These are phyloP conservation scores for Solen grandis DNA, from an alignment of 1,140 invertebrate genomes.

Conservation along the genomic window DNA sequence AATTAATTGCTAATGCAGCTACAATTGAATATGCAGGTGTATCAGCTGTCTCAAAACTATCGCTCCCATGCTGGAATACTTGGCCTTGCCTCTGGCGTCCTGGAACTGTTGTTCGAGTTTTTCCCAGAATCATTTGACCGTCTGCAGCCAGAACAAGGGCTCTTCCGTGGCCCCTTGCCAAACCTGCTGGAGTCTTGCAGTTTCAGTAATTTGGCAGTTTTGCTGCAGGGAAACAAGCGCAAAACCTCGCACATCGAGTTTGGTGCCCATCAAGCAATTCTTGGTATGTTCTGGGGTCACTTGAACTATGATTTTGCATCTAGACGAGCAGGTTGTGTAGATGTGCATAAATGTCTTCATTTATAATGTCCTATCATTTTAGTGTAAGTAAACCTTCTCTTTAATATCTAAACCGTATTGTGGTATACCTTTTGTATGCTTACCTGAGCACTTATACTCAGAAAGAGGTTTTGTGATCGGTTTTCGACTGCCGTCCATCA, in stretches of 20 bases:
- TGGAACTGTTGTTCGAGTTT: constrained; percentile 74
- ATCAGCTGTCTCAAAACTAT: constrained; percentile 77
- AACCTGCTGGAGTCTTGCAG: constrained; percentile 76
- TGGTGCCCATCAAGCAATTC: constrained; percentile 65
- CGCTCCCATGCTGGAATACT: constrained; percentile 77
- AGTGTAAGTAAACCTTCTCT: neutral
- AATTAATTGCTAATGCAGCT: no score
- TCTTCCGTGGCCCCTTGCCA: constrained; percentile 75
- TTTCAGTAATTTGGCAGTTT: constrained; percentile 66
- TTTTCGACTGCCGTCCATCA: neutral
- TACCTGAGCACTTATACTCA: neutral
- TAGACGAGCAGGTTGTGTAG: neutral
- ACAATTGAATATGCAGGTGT: no score
- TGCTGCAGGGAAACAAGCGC: constrained; percentile 71
- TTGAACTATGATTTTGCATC: neutral
- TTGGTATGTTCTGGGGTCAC: constrained; percentile 17
- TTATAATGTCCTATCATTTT: neutral
- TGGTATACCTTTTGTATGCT: neutral
- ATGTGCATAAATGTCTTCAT: no score
- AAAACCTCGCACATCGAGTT: constrained; percentile 69
- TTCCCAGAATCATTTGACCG: constrained; percentile 78
- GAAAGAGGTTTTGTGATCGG: neutral
- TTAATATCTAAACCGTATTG: neutral
- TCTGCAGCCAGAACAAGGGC: constrained; percentile 73
- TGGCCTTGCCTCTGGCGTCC: constrained; percentile 73